Conservation (phyloP, 1,140 invertebrate genomes). For the honey bee (Apis mellifera) region Amel_HAv3.1 CM009942.2:3512001-3512500, state of each 20-base stretch:
- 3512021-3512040: too few relatives aligned
- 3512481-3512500: too few relatives aligned
- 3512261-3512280: neutral
- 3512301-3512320: neutral
- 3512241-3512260: neutral
- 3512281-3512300: conserved; percentile 4
- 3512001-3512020: too few relatives aligned
- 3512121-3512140: neutral
- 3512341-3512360: conserved; percentile 7
- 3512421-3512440: too few relatives aligned
- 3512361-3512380: neutral
- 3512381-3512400: neutral
- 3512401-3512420: too few relatives aligned
- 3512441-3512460: too few relatives aligned
- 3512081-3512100: neutral
- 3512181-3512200: conserved; percentile 15
- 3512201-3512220: neutral
- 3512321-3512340: neutral
- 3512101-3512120: neutral
- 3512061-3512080: neutral
- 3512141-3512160: neutral
- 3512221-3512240: neutral
- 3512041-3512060: too few relatives aligned
- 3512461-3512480: too few relatives aligned
- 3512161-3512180: conserved; percentile 22